Base-by-base conservation (phyloP, 2,888 invertebrate genomes). In the Drosophila flavopinicola region DNA sequence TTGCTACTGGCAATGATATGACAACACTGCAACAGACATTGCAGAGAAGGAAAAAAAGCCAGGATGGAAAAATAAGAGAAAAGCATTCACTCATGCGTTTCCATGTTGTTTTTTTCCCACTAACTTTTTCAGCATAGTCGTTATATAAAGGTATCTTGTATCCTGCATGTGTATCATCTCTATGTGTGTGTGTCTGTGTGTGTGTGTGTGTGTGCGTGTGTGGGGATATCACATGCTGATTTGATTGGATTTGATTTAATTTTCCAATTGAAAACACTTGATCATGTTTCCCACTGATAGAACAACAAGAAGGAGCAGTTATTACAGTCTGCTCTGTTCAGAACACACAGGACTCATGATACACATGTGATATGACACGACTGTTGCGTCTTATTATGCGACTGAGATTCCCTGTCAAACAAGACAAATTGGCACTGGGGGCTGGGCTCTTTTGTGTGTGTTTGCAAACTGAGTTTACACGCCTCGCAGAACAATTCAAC, bases 221-320 rank as follows among this genome's bases (percentile, higher is more conserved):
- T 37, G 35, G 63, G 47, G 44, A 54, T 77, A 84, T 77, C 77
- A 80, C 64, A 75, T 75, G 67, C 71, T 85, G 83, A 83, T 87
- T 87, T 84, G 87, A 84, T 84, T 84, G 87, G 71, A 76, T 85
- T 83, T 87, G 89, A 88, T 88, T 88, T 87, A 85, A 88, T 89
- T 88, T 88, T 85, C 89, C 88, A 83, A 87, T 79, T 85, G 89
- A 87, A 85, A 84, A 85, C 76, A 84, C 78, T 87, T 86, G 78
- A 68, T 83, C 85, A 78, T 69, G 72, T 78, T 79, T 53, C 69
- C 20, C 39, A 45, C 41, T 39, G 59, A 54, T 66, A 57, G 51
- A 78, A 61, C 52, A 83, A 75, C 75, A 77, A 15, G 23, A 37
- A 45, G 3, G 20, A 38, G 47, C 17, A 13, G n/a, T 45, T 72